Base-by-base conservation (phyloP, 1,140 invertebrate species). In the Wiebesia pumilae region DNA sequence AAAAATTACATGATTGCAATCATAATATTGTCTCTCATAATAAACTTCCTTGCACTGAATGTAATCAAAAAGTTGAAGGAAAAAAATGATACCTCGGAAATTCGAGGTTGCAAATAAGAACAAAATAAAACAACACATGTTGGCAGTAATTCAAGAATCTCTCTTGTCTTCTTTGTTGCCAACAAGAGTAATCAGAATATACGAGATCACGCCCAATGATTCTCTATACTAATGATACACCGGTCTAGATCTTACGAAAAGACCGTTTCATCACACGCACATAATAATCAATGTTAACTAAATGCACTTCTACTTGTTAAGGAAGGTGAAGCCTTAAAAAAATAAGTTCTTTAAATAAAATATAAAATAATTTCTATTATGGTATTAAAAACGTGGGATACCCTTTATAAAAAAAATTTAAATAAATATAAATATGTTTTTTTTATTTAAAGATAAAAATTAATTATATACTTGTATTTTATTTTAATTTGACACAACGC, bases 161-260 rank as follows among this genome's bases (percentile, higher is more conserved):
- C 21, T 75, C 77, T n/a, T 62, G 30, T 38, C 21, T 80, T 62
- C 19, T 77, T 77, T 47, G 27, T 21, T 77, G 75, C 43, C 47
- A 30, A 75, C 27, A 75, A 69, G 21, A 73, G 69, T 83, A 58
- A 83, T 75, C 67, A 75, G 47, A 82, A 82, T 83, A 27, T 33
- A 30, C 65, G 80, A 82, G 65, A 67, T 27, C 40, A 82, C 65
- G 65, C 40, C 1, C 40, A n/a, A 69, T 69, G 78, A 81, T 83
- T 62, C 80, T 81, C 87, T 73, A 47, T 85, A 84, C 87, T 91
- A 90, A 90, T 89, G 90, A 90, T 91, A 85, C 88, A 89, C 85
- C 87, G 85, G 87, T 40, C 87, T 69, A 84, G 87, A 90, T 90
- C 88, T 88, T 87, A 89, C 88, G 89, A 88, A 90, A 90, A 89